Evolutionary conservation across 1,140 invertebrate species (phyloP).

Genomic region (Laodelphax striatellus): DNA sequence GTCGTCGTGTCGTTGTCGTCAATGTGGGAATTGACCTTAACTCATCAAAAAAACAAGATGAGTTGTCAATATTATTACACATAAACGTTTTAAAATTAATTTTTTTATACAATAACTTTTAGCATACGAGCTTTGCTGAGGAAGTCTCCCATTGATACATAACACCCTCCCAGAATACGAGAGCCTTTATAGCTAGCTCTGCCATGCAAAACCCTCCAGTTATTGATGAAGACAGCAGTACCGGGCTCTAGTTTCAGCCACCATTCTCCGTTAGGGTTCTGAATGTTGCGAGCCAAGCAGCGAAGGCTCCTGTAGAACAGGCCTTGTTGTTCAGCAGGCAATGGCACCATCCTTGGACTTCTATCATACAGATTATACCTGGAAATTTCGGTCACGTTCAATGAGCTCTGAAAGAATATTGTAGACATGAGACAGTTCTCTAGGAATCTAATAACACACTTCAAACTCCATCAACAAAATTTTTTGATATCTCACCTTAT

Average conservation of each 20-base stretch:
- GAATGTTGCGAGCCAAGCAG: conserved; percentile 41
- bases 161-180: conserved; percentile 43
- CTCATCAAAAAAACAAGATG: too few relatives aligned
- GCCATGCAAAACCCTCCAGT: conserved; percentile 63
- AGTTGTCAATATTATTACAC: too few relatives aligned
- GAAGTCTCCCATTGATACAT: conserved; percentile 48
- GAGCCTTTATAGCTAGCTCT: conserved; percentile 47
- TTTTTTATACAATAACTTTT: background rate
- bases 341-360: conserved; percentile 33
- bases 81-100: too few relatives aligned
- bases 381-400: background rate
- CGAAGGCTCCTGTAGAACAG: conserved; percentile 49
- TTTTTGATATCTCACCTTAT: conserved; percentile 14
- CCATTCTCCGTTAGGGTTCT: conserved; percentile 38
- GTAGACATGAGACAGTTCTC: too few relatives aligned
- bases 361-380: conserved; percentile 60
- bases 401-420: background rate
- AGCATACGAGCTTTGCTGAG: conserved; percentile 37
- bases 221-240: conserved; percentile 56
- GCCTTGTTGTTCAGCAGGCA: conserved; percentile 35
- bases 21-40: too few relatives aligned
- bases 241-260: conserved; percentile 49
- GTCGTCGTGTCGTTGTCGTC: too few relatives aligned
- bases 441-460: background rate
- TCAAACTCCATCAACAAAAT: too few relatives aligned